These are phyloP conservation scores for Microctenopoma lineatum DNA, from an alignment of 2,797 vertebrate genomes.

Conservation along the genomic window DNA sequence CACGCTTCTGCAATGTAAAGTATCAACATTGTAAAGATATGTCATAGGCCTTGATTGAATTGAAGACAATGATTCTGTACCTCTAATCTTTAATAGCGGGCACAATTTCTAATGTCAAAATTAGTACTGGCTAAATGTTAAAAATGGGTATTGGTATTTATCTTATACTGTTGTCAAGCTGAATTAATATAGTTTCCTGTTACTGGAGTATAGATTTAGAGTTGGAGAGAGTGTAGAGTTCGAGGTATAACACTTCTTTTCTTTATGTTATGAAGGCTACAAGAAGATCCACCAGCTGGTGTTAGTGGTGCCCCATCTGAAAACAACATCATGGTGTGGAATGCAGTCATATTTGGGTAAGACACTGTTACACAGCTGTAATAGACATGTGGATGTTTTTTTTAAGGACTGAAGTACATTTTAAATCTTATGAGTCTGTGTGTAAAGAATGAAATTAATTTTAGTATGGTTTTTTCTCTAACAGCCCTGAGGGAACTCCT, in stretches of 20 bases:
- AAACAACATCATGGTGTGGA: conserved; percentile 99
- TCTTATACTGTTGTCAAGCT: neutral
- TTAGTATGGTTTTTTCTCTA: conserved; percentile 7
- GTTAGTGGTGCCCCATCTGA: conserved; percentile 97
- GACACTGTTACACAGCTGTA: conserved; percentile 33
- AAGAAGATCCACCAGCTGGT: conserved; percentile 97
- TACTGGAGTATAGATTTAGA: neutral
- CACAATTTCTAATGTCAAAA: neutral
- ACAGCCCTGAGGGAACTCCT: conserved; percentile 96
- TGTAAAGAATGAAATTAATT: conserved; percentile 3
- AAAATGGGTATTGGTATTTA: neutral
- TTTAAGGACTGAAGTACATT: neutral
- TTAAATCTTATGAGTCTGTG: neutral
- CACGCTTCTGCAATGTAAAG: neutral
- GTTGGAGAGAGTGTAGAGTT: no score
- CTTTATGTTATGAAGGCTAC: conserved; percentile 83
- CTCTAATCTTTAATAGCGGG: neutral
- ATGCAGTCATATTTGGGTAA: conserved; percentile 98
- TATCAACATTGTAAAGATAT: no score
- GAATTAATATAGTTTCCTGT: neutral
- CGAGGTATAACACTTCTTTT: neutral
- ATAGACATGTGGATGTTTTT: neutral
- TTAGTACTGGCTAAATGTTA: neutral
- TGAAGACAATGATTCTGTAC: neutral
- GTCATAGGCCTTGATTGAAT: neutral